These are phyloP conservation scores for Eurypyga helias DNA, from an alignment of 2,113 vertebrate genomes.

Conservation along the genomic window DNA sequence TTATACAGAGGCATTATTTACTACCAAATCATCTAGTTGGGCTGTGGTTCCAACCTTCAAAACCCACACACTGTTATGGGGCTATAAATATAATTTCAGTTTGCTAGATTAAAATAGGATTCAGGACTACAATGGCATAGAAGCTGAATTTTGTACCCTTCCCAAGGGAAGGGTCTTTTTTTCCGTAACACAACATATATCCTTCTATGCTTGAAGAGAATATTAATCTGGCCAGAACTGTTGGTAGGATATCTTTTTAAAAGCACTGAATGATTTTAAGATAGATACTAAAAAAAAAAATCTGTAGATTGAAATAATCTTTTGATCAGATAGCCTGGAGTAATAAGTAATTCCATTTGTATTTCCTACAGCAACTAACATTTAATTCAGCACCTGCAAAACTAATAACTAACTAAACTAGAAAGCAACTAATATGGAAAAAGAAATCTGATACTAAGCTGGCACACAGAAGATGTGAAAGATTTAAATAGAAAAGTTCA, in stretches of 20 bases:
- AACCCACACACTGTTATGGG: background rate
- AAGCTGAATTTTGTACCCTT: background rate
- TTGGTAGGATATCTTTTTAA: background rate
- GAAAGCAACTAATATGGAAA: constrained; percentile 61
- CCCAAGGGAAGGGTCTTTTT: background rate
- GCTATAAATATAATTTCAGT: background rate
- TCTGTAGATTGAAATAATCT: background rate
- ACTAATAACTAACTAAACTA: constrained; percentile 46
- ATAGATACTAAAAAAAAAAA: background rate
- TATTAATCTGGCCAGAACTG: background rate
- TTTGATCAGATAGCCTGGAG: background rate
- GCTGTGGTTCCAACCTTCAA: background rate
- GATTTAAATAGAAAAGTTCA: constrained; percentile 72
- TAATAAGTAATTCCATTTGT: background rate
- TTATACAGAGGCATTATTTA: background rate
- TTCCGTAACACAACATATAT: background rate
- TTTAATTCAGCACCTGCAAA: constrained; percentile 51
- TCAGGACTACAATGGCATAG: background rate
- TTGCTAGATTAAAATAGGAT: background rate
- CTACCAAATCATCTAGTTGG: background rate
- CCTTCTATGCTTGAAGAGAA: background rate
- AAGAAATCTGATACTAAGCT: constrained; percentile 61
- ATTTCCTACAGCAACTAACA: constrained; percentile 8
- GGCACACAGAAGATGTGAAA: constrained; percentile 56
- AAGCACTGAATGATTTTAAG: background rate